These are phyloP conservation scores for Coreoperca whiteheadi DNA, from an alignment of 2,113 vertebrate genomes.

Conservation along the genomic window DNA sequence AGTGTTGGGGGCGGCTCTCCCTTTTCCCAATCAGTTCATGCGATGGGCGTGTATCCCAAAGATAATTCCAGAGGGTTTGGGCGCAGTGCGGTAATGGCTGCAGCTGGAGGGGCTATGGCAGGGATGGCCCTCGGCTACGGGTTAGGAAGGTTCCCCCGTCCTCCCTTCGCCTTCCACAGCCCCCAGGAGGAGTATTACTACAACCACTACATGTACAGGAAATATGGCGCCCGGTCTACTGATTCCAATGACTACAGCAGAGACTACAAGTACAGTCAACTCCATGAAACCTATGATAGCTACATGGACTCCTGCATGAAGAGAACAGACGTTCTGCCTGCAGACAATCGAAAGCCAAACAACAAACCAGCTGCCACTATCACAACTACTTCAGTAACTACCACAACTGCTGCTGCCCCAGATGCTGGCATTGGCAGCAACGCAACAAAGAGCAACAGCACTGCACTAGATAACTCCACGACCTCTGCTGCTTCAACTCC, in stretches of 20 bases:
- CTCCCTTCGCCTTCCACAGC: conserved; percentile 74
- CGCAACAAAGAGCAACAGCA: conserved; percentile 8
- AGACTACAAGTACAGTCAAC: conserved; percentile 66
- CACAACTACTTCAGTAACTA: background rate
- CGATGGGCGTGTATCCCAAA: conserved; percentile 67
- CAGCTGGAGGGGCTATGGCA: conserved; percentile 72
- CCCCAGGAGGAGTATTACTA: conserved; percentile 78
- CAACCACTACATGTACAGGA: conserved; percentile 83
- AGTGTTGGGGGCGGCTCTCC: conserved; percentile 72
- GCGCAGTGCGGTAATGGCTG: conserved; percentile 75
- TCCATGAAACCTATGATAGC: conserved; percentile 43
- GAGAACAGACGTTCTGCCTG: conserved; percentile 63
- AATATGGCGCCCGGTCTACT: conserved; percentile 68
- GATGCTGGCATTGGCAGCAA: conserved; percentile 2
- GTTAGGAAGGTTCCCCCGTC: conserved; percentile 78
- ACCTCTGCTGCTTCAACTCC: conserved; percentile 11
- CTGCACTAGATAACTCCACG: background rate
- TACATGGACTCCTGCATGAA: conserved; percentile 74
- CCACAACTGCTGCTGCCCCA: background rate
- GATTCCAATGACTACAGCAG: conserved; percentile 71
- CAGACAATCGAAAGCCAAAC: conserved; percentile 2
- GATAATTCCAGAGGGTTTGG: conserved; percentile 79
- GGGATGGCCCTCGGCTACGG: conserved; percentile 84
- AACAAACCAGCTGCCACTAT: background rate
- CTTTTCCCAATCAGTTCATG: conserved; percentile 72